Base-by-base conservation (phyloP, 2,113 vertebrate genomes). In the Phoenicopterus ruber region DNA sequence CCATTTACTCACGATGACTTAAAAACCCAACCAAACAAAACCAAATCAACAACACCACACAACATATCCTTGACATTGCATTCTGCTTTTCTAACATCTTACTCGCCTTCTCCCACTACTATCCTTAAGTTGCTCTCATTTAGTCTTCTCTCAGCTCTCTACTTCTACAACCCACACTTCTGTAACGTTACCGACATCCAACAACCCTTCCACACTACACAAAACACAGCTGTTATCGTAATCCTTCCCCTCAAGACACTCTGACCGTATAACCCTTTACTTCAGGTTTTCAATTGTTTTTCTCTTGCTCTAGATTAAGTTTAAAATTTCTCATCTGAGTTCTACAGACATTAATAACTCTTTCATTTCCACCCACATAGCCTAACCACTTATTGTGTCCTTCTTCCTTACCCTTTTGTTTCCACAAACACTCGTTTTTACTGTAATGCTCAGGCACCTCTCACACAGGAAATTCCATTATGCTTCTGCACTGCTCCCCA, bases 391-490 rank as follows among this genome's bases (percentile, higher is more conserved):
- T 93, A 81, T 0, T 69, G 49, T 44, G n/a, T 59, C 55, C 31
- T 55, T 26, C 59, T 40, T 54, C 77, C 40, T 84, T 34, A 86
- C 25, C n/a, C 72, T 71, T 83, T 62, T 12, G 21, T 71, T 91
- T 95, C 66, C 77, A 95, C 65, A 88, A 88, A 88, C 76, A 77
- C 46, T 73, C 1, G 0, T 69, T 86, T 94, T 59, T 81, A 76
- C 66, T 50, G 13, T 57, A 92, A 93, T 38, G 73, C 52, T 63
- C 34, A 10, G 59, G 50, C 89, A 95, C 81, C 65, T 91, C 87
- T 94, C 79, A 38, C 82, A 94, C 80, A 94, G 70, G 74, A 86
- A 95, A 92, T 94, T 88, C 85, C 76, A 92, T 90, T 88, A 88
- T 2, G 4, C 14, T 91, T 67, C 65, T 89, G 79, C 83, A 90